phyloP scores from a whole-genome alignment of 2,113 vertebrate species.

The Rhinolophus sinicus region DNA sequence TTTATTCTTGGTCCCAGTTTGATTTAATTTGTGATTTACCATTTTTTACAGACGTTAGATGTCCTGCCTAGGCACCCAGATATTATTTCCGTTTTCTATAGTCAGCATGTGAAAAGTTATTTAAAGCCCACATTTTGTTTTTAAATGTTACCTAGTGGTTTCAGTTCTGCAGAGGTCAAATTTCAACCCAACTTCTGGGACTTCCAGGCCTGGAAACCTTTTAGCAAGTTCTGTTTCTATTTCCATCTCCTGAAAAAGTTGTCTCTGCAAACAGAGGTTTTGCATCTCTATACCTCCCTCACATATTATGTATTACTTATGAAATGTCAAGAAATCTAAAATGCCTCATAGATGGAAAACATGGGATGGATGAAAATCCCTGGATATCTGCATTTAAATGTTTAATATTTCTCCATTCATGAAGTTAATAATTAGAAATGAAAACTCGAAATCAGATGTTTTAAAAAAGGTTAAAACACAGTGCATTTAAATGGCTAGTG shows the following conservation, averaged over 20 bases:
- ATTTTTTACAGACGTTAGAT: slow-evolving; percentile 42
- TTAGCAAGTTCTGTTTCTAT: slow-evolving; percentile 55
- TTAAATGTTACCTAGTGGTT: slow-evolving; percentile 62
- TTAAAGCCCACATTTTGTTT: slow-evolving; percentile 67
- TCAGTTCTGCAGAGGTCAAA: slow-evolving; percentile 28
- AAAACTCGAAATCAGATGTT: slow-evolving; percentile 26
- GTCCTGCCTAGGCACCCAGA: slow-evolving; percentile 40
- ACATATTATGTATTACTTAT: slow-evolving; percentile 40
- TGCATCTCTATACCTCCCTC: slow-evolving; percentile 23
- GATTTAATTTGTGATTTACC: slow-evolving; percentile 27
- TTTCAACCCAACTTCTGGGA: slow-evolving; percentile 54
- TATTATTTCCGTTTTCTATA: slow-evolving; percentile 49
- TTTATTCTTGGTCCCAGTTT: slow-evolving; percentile 4
- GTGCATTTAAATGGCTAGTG: not conserved
- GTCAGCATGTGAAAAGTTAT: slow-evolving; percentile 56
- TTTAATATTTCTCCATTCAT: slow-evolving; percentile 37
- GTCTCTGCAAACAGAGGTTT: slow-evolving; percentile 60
- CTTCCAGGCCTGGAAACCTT: slow-evolving; percentile 59
- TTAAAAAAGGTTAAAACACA: not conserved
- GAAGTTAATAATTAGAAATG: slow-evolving; percentile 47
- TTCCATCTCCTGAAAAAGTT: slow-evolving; percentile 64
- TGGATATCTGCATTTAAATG: not conserved
- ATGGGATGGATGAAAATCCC: not conserved
- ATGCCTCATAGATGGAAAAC: slow-evolving; percentile 1
- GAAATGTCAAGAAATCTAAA: slow-evolving; percentile 35